Base-by-base conservation (phyloP, 1,140 invertebrate genomes). In the Aphelenchoides fujianensis region DNA sequence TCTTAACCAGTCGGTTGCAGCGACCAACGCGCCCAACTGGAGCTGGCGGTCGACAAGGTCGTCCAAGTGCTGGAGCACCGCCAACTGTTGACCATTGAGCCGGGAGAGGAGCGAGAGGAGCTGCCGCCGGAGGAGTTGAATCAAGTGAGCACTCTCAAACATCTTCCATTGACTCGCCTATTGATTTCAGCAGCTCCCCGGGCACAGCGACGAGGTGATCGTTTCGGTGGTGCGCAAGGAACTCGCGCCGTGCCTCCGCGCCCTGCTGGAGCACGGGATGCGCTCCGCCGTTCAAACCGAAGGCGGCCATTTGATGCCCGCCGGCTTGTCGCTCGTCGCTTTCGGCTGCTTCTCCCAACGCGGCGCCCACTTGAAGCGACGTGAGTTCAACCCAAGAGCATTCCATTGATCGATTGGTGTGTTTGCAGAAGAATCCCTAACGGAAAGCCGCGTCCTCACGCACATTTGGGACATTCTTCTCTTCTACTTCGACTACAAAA, bases 241-340 rank as follows among this genome's bases (percentile, higher is more conserved):
- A 77, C 88, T 98, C 34, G 90, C 93, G 27, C 88, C 91, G 27
- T 91, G 92, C 52, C 88, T 99, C 63, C 88, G 92, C 74, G 93
- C 96, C 85, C 87, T 98, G 3, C 89, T 98, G 48, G 91, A 97
- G 84, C 96, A 99, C 87, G 96, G 96, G 3, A 86, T 96, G 1
- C 89, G 90, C 81, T 32, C 35, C 12, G 86, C 88, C 69, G 87
- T 89, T 1, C 28, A 70, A 82, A 84, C 82, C 72, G 30, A n/a
- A 31, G n/a, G 23, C 34, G 64, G 62, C 34, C 72, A 63, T 5
- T 66, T 52, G 35, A 62, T 66, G 35, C 72, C 19, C 89, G 90
- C 78, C 89, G 88, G 68, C 89, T 89, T 59, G 92, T 27, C 91
- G 77, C 85, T 96, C 41, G 92, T 95, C 48, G 92, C 93, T 72